A percentile compares a stretch with the other conserved stretches of the same genome.
phyloP scores from a whole-genome alignment of 2,797 vertebrate genomes.

The Echiichthys vipera region DNA sequence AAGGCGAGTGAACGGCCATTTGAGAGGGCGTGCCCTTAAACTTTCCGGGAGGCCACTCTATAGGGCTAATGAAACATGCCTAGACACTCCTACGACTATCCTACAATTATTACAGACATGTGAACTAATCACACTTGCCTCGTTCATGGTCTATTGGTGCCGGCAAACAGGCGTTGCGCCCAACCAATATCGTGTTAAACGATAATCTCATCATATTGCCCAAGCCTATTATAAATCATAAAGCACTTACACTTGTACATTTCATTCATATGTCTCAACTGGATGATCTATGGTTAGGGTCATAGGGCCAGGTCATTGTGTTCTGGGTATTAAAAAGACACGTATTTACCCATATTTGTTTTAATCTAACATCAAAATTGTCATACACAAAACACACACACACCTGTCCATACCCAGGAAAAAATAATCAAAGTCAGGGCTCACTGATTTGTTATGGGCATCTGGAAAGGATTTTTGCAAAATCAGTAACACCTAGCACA shows the following conservation, averaged over 20 bases:
- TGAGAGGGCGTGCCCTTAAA: no score
- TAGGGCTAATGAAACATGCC: no score
- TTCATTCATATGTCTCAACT: conserved; percentile 5
- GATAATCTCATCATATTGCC: no score
- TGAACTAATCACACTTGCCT: no score
- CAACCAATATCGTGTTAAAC: no score
- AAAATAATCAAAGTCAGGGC: conserved; percentile 35
- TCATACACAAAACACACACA: background rate
- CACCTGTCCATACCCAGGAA: background rate
- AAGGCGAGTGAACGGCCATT: no score
- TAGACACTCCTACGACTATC: no score
- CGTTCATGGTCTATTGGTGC: no score
- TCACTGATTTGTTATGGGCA: conserved; percentile 7
- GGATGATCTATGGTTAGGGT: background rate
- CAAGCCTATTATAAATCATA: background rate
- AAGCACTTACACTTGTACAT: background rate
- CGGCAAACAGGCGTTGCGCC: no score
- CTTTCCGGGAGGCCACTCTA: no score
- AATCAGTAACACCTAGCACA: conserved; percentile 2
- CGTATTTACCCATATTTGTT: background rate
- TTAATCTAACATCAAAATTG: background rate
- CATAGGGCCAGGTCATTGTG: background rate
- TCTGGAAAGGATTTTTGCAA: background rate
- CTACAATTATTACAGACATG: no score
- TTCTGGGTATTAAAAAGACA: background rate